Conservation (phyloP, 2,113 vertebrate genomes). For the Stigmatopora argus region DNA sequence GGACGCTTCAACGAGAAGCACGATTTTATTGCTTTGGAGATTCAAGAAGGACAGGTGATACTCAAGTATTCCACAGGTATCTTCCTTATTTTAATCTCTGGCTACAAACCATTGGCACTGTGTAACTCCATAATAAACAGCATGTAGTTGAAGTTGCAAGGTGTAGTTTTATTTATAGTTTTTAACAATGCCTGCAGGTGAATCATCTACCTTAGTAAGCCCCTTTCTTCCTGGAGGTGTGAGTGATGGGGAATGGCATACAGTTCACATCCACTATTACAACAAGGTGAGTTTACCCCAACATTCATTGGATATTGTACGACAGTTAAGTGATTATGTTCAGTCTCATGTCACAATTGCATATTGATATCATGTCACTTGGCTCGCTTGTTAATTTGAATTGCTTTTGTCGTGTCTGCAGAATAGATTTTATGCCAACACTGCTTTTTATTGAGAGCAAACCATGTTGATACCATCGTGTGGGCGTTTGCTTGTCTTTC, state of each 20-base stretch:
- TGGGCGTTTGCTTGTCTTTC: slow-evolving; percentile 35
- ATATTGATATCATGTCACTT: not conserved
- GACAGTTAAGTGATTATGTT: not conserved
- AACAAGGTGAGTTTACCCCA: slow-evolving; percentile 81
- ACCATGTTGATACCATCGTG: not conserved
- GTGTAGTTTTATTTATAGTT: not conserved
- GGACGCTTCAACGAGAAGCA: slow-evolving; percentile 97
- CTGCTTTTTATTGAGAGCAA: slow-evolving; percentile 19
- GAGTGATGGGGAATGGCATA: slow-evolving; percentile 94
- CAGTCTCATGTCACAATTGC: not conserved
- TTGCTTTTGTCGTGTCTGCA: slow-evolving; percentile 20
- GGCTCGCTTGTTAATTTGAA: not conserved
- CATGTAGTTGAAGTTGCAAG: not conserved
- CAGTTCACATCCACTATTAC: slow-evolving; percentile 88
- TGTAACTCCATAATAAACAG: not conserved
- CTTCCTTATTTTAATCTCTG: not conserved
- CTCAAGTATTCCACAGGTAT: slow-evolving; percentile 96
- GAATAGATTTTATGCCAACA: slow-evolving; percentile 14
- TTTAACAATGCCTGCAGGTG: slow-evolving; percentile 69
- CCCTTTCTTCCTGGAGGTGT: slow-evolving; percentile 86
- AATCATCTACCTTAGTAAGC: slow-evolving; percentile 90
- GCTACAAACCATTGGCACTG: not conserved
- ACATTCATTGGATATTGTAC: not conserved
- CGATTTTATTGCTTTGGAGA: slow-evolving; percentile 92
- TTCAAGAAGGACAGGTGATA: slow-evolving; percentile 89